Conservation (phyloP, 53 echinoderm and acorn worm genomes). For the Crossaster papposus region DNA sequence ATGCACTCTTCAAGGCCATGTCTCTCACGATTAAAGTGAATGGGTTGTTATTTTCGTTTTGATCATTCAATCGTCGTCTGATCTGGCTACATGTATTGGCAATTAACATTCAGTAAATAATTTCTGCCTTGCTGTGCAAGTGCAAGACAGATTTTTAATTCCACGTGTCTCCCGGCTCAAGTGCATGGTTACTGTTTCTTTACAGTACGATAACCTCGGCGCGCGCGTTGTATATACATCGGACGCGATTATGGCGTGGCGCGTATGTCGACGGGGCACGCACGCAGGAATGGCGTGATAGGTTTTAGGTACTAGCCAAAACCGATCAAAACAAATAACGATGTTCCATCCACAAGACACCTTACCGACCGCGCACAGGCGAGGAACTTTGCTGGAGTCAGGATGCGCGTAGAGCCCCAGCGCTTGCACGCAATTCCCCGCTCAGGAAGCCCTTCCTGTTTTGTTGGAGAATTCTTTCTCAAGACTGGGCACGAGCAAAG, state of each 20-base stretch:
- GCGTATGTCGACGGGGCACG: not conserved
- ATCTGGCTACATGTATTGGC: too few relatives aligned
- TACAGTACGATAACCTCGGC: conserved; percentile 8
- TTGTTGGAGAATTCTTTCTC: not conserved
- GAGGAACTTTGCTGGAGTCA: not conserved
- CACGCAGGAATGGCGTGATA: not conserved
- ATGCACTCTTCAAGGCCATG: too few relatives aligned
- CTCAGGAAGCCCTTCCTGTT: not conserved
- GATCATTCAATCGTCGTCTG: too few relatives aligned
- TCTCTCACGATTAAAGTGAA: too few relatives aligned
- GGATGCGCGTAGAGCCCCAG: not conserved
- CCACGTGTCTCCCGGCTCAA: not conserved
- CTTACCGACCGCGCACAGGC: not conserved
- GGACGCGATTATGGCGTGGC: not conserved
- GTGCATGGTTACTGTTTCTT: conserved; percentile 17
- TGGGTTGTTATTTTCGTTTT: too few relatives aligned
- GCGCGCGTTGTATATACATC: not conserved
- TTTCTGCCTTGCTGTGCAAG: too few relatives aligned
- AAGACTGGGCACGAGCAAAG: not conserved
- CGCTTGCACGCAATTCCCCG: not conserved
- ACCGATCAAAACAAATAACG: not conserved
- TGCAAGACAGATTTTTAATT: not conserved
- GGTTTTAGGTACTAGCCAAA: too few relatives aligned
- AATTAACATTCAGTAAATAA: too few relatives aligned
- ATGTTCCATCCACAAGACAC: not conserved